Evolutionary conservation across 2,888 invertebrate species (phyloP).

Genomic region (Boloria euphrosyne): DNA sequence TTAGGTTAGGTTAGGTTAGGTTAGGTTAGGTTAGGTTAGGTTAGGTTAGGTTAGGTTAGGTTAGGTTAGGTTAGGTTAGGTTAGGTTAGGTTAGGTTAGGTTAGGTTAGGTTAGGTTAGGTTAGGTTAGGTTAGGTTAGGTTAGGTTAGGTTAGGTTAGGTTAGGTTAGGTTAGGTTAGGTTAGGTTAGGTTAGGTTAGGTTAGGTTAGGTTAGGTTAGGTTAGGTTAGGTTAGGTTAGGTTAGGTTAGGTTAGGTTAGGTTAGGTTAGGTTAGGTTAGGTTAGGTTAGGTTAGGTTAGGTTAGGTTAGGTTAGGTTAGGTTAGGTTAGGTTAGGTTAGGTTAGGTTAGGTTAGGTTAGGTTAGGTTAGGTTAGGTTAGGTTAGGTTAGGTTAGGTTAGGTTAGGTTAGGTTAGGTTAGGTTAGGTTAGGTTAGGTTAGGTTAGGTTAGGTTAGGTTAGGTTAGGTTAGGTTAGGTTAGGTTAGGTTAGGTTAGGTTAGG

Average conservation of each 20-base stretch:
- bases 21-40: neutral
- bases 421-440: conserved; percentile 15
- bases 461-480: too few species aligned
- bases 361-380: conserved; percentile 13
- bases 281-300: too few species aligned
- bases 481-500: too few species aligned
- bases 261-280: too few species aligned
- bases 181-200: conserved; percentile 40
- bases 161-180: conserved; percentile 39
- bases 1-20: conserved; percentile 12
- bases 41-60: neutral
- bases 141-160: conserved; percentile 36
- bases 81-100: neutral
- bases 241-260: too few species aligned
- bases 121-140: conserved; percentile 34
- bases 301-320: too few species aligned
- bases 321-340: too few species aligned
- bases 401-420: conserved; percentile 15
- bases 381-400: conserved; percentile 14
- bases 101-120: conserved; percentile 19
- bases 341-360: conserved; percentile 15
- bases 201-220: conserved; percentile 38
- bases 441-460: conserved; percentile 13
- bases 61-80: neutral
- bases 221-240: conserved; percentile 9